phyloP scores from a whole-genome alignment of 2,888 invertebrate species.

The Leptopilina syphax region DNA sequence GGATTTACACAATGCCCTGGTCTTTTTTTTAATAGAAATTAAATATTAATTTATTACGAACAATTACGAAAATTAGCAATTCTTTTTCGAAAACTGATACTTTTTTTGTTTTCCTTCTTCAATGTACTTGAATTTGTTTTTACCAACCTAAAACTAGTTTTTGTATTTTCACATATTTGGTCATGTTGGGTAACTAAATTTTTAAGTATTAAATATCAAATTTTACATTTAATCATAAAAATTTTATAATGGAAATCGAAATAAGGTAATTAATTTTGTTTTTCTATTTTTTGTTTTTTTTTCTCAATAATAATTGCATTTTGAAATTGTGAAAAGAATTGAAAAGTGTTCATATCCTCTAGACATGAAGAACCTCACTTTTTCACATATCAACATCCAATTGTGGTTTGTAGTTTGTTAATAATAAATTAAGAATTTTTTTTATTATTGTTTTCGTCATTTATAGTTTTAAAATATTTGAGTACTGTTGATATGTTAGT shows the following conservation, averaged over 20 bases:
- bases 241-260: slow-evolving; percentile 25
- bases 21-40: no score
- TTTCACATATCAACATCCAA: slow-evolving; percentile 8
- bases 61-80: no score
- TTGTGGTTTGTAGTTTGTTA: slow-evolving; percentile 13
- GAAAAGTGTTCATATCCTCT: slow-evolving; percentile 1
- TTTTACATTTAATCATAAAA: background rate
- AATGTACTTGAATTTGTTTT: background rate
- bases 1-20: no score
- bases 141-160: slow-evolving; percentile 25
- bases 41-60: no score
- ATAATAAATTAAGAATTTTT: background rate
- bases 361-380: slow-evolving; percentile 19
- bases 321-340: background rate
- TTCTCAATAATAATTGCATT: background rate
- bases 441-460: no score
- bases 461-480: no score
- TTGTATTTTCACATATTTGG: background rate
- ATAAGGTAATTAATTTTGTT: slow-evolving; percentile 13
- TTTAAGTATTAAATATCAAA: background rate
- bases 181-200: background rate
- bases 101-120: slow-evolving; percentile 13
- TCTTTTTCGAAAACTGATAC: background rate
- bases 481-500: background rate
- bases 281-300: background rate